Conservation (phyloP, 2,888 invertebrate genomes). For the Cephonodes hylas region DNA sequence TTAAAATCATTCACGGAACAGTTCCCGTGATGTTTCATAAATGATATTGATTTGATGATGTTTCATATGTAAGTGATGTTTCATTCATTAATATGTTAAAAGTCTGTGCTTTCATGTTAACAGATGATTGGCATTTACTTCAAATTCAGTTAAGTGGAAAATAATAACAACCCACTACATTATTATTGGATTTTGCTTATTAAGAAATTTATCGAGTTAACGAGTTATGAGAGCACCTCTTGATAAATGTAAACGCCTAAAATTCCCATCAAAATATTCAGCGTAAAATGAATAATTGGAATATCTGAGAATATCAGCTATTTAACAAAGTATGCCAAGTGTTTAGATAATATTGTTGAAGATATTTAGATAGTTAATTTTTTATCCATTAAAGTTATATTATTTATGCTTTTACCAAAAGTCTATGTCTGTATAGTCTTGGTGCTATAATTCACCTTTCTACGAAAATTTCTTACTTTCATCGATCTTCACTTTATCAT, state of each 20-base stretch:
- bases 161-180: neutral
- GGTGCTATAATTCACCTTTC: too few relatives aligned
- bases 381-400: neutral
- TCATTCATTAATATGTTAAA: too few relatives aligned
- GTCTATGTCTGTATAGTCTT: neutral
- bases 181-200: conserved; percentile 10
- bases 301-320: conserved; percentile 29
- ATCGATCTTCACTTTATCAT: too few relatives aligned
- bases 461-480: too few relatives aligned
- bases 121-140: neutral
- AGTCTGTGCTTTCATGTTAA: too few relatives aligned
- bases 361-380: neutral
- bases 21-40: neutral
- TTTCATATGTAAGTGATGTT: neutral
- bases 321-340: conserved; percentile 18
- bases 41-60: neutral
- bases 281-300: conserved; percentile 32
- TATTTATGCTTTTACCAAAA: neutral
- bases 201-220: conserved; percentile 9
- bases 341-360: conserved; percentile 3
- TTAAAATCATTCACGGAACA: neutral
- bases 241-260: conserved; percentile 25
- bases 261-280: conserved; percentile 31
- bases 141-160: neutral
- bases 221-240: conserved; percentile 16